phyloP scores from a whole-genome alignment of 1,140 invertebrate genomes.

The Leptestheria dahalacensis region DNA sequence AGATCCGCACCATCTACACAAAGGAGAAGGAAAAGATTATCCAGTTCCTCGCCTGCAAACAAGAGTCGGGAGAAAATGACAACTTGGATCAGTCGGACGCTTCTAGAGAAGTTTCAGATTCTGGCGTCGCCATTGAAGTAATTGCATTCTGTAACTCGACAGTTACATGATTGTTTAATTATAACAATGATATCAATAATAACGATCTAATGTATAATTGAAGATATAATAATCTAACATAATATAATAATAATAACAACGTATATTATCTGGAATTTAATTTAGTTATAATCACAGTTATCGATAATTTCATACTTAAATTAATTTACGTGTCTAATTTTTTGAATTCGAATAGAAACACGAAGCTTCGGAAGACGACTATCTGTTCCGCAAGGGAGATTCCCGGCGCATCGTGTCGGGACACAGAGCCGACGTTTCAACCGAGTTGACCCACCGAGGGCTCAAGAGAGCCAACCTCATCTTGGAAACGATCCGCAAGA shows the following conservation, averaged over 20 bases:
- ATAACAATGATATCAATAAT: neutral
- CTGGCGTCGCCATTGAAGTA: neutral
- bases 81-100: neutral
- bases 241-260: neutral
- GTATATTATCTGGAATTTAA: neutral
- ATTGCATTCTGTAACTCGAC: no score
- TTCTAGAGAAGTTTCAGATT: neutral
- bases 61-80: neutral
- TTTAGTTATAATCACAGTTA: neutral
- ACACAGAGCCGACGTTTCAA: conserved; percentile 13
- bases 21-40: neutral
- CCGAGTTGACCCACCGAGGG: conserved; percentile 31
- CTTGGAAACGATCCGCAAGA: conserved; percentile 37
- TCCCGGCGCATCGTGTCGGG: conserved; percentile 1
- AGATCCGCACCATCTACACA: neutral
- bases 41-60: neutral
- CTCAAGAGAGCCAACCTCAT: conserved; percentile 42
- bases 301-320: no score
- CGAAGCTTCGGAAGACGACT: neutral
- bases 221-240: neutral
- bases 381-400: neutral
- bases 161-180: neutral
- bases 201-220: neutral
- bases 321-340: no score
- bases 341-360: neutral